These are phyloP conservation scores for Gonioctena quinquepunctata DNA, from an alignment of 1,140 invertebrate genomes.

Conservation along the genomic window DNA sequence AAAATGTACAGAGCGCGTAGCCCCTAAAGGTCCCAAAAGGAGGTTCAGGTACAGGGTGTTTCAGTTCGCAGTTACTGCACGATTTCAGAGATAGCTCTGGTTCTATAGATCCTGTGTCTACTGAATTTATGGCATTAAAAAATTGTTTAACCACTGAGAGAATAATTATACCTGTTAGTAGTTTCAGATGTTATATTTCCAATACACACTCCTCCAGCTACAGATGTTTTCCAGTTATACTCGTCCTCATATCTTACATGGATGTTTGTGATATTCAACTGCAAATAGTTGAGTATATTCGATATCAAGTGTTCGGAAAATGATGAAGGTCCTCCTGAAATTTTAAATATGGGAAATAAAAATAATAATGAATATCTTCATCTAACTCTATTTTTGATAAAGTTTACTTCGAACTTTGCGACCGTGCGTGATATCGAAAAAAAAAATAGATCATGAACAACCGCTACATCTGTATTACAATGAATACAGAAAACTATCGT, in stretches of 20 bases:
- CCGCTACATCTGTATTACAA: no score
- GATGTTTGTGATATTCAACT: conserved; percentile 78
- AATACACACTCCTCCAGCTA: conserved; percentile 79
- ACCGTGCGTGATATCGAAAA: no score
- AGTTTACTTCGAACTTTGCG: no score
- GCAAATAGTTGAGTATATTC: conserved; percentile 78
- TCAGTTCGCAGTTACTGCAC: no score
- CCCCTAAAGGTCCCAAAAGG: no score
- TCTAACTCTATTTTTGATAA: no score
- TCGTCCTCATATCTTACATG: conserved; percentile 84
- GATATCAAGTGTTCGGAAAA: conserved; percentile 75
- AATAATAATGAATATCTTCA: no score
- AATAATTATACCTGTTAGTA: conserved; percentile 70
- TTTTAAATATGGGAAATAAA: no score
- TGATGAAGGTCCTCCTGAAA: conserved; percentile 53
- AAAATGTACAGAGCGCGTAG: no score
- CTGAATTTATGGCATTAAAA: not conserved
- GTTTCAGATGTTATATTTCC: conserved; percentile 78
- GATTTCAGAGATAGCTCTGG: not conserved
- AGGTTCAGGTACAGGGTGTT: no score
- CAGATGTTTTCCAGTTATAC: conserved; percentile 66
- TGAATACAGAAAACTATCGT: no score
- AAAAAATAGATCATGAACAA: no score
- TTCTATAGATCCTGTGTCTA: not conserved
- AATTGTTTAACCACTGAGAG: not conserved